phyloP scores from a whole-genome alignment of 64 coral and sea anemone species.

The Platygyra sinensis region DNA sequence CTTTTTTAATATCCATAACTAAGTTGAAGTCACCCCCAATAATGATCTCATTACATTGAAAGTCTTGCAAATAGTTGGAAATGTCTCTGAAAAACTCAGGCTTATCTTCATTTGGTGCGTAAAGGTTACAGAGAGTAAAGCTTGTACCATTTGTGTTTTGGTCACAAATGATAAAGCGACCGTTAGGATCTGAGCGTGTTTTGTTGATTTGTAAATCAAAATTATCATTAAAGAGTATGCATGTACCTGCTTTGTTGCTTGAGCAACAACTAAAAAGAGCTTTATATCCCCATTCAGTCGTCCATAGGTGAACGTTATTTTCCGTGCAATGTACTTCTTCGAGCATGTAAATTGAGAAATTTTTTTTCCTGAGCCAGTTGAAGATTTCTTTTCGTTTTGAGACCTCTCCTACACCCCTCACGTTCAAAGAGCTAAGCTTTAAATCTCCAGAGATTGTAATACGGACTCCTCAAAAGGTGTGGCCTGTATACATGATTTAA shows the following conservation, averaged over 20 bases:
- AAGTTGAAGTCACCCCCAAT: too few species aligned
- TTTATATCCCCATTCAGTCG: too few species aligned
- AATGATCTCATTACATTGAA: constrained; percentile 32
- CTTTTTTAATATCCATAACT: constrained; percentile 27
- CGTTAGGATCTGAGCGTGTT: constrained; percentile 21
- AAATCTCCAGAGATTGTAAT: not conserved
- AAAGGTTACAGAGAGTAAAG: constrained; percentile 36
- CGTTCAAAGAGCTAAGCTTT: not conserved
- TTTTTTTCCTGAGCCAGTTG: too few species aligned
- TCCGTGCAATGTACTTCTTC: too few species aligned
- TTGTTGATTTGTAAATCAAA: constrained; percentile 46
- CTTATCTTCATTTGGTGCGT: constrained; percentile 53
- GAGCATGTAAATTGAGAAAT: too few species aligned
- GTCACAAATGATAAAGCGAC: constrained; percentile 40
- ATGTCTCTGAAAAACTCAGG: constrained; percentile 42
- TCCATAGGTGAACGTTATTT: too few species aligned
- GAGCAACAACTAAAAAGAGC: too few species aligned
- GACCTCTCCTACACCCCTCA: not conserved
- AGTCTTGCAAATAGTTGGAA: constrained; percentile 29
- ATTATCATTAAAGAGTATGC: constrained; percentile 37
- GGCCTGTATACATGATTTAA: not conserved
- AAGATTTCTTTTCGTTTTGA: not conserved
- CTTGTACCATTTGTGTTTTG: constrained; percentile 27
- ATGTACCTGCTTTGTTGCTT: constrained; percentile 26
- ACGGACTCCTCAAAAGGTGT: not conserved